phyloP scores from a whole-genome alignment of 2,113 vertebrate genomes.

The Phocoena phocoena region DNA sequence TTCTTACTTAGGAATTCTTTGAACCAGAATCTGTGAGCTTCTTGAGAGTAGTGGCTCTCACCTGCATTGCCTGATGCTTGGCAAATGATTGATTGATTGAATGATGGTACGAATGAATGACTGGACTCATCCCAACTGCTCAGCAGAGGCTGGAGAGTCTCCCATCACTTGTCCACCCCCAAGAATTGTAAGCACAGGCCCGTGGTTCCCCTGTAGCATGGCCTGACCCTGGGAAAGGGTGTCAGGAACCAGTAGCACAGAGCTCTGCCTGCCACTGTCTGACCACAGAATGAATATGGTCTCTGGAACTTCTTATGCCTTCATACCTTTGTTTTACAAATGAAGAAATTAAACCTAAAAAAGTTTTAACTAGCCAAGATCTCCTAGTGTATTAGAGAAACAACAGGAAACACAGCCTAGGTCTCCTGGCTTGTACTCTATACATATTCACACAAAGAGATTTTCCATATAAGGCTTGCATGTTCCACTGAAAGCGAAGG shows the following conservation, averaged over 20 bases:
- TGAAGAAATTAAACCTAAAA: background rate
- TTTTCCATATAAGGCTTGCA: background rate
- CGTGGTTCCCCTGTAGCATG: background rate
- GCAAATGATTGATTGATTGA: background rate
- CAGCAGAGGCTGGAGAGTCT: background rate
- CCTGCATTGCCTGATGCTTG: background rate
- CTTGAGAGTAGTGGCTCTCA: background rate
- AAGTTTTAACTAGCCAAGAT: background rate
- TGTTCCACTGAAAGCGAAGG: background rate
- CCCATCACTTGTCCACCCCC: background rate
- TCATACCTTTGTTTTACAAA: background rate
- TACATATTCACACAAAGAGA: background rate
- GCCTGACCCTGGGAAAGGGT: background rate
- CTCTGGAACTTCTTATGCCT: background rate
- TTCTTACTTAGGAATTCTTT: background rate
- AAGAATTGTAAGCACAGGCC: background rate
- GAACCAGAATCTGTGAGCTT: background rate
- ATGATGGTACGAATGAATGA: background rate
- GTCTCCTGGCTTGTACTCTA: background rate
- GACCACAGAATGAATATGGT: background rate
- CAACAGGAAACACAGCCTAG: background rate
- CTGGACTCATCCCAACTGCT: background rate
- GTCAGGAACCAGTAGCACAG: background rate
- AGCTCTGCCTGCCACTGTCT: background rate
- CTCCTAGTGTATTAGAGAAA: background rate